Conservation (phyloP, 2,888 invertebrate genomes). For the Aphidius colemani region DNA sequence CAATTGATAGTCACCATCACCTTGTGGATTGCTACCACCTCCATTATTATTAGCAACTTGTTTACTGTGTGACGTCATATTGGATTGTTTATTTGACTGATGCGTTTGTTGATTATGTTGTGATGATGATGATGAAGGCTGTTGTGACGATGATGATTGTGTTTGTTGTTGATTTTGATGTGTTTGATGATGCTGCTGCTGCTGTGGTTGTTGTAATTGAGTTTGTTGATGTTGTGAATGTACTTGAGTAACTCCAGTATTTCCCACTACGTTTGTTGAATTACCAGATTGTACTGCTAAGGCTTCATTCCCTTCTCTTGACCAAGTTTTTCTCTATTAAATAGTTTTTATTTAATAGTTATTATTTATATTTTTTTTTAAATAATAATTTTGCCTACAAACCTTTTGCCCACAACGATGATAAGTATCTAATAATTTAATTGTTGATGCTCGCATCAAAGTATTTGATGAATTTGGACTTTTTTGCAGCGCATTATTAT, state of each 20-base stretch:
- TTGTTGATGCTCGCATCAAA: conserved; percentile 70
- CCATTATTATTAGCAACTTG: conserved; percentile 79
- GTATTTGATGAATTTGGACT: conserved; percentile 62
- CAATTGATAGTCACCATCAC: conserved; percentile 96
- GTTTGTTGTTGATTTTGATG: conserved; percentile 58
- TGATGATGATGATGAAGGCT: conserved; percentile 55
- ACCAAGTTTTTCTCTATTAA: conserved; percentile 68
- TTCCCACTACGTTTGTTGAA: conserved; percentile 63
- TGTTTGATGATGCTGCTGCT: conserved; percentile 57
- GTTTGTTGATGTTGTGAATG: conserved; percentile 55
- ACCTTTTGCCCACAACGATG: conserved; percentile 73
- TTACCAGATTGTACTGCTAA: conserved; percentile 57
- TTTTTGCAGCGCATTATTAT: conserved; percentile 54
- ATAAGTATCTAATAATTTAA: conserved; percentile 71
- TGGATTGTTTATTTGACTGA: conserved; percentile 62
- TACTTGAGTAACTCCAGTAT: conserved; percentile 55
- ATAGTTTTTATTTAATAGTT: too few species aligned
- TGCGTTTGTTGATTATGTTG: conserved; percentile 61
- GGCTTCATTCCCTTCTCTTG: conserved; percentile 68
- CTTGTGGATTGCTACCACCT: conserved; percentile 64
- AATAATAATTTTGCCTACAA: too few species aligned
- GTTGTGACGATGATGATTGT: conserved; percentile 48
- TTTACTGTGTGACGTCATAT: conserved; percentile 83
- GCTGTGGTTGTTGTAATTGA: conserved; percentile 61
- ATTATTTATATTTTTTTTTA: background rate